Base-by-base conservation (phyloP, 2,113 vertebrate genomes). In the Cacatua alba region DNA sequence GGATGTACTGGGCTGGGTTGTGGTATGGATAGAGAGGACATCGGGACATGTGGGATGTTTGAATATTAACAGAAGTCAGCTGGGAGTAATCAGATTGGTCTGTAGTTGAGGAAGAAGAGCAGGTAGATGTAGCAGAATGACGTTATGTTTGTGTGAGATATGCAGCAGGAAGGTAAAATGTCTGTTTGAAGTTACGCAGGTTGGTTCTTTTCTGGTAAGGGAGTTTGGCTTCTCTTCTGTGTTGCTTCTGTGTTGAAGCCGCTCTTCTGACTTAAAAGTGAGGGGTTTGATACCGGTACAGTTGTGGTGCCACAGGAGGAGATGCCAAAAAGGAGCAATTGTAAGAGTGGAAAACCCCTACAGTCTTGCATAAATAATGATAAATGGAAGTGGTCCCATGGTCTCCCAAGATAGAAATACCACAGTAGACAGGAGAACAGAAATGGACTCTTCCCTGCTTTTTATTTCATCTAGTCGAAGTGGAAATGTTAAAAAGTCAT, bases 11-110 rank as follows among this genome's bases (percentile, higher is more conserved):
- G 11, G 23, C 3, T 7, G 43, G 51, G 43, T 37, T 28, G 37
- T 0, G 3, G 13, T 19, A 4, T 13, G 59, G 20, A 1, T 10
- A 11, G 26, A 29, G 35, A 67, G 59, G 41, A 17, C 4, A 0
- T 29, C 0, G 15, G 55, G 53, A 33, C 48, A 37, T 48, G 25
- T 7, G 17, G 26, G 17, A 6, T 9, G 20, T 25, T 5, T n/a
- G 25, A 6, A 5, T n/a, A 33, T 76, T 21, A 33, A 48, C 33
- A 37, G 26, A 46, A 63, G 43, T 20, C 25, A 13, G 16, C 0
- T 23, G n/a, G 17, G 37, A 55, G 12, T 25, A 48, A 35, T 41
- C 9, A 2, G 9, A 9, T 17, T 2, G 8, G 23, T 7, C 39
- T 78, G n/a, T n/a, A 24, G 29, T 3, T 48, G 52, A 81, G 63